phyloP scores from a whole-genome alignment of 2,888 invertebrate species.

The Tuta absoluta region DNA sequence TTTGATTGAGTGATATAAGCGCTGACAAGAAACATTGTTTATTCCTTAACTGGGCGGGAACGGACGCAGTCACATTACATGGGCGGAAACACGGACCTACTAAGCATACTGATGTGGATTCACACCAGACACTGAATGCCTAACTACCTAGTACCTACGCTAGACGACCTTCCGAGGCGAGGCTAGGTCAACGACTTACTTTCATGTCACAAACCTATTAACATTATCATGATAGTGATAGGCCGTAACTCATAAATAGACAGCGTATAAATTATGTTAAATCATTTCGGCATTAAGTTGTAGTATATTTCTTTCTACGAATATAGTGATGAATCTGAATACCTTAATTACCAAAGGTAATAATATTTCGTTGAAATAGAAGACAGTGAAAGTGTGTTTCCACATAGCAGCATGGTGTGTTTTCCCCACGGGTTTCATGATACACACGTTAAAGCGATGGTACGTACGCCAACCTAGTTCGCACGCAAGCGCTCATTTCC shows the following conservation, averaged over 20 bases:
- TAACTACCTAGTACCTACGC: conserved; percentile 14
- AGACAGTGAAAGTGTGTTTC: conserved; percentile 33
- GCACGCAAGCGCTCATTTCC: conserved; percentile 33
- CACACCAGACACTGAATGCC: conserved; percentile 24
- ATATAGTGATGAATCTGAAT: not conserved
- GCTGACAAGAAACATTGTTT: conserved; percentile 37
- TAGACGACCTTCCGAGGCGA: conserved; percentile 28
- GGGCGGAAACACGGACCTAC: conserved; percentile 42
- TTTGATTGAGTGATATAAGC: conserved; percentile 13
- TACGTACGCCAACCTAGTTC: conserved; percentile 30
- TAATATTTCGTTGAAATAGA: conserved; percentile 8
- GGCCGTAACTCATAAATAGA: not conserved
- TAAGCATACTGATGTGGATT: conserved; percentile 43
- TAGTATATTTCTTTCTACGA: not conserved
- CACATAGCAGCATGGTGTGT: conserved; percentile 29
- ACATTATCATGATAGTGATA: not conserved
- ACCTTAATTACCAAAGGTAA: conserved; percentile 21
- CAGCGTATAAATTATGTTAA: not conserved
- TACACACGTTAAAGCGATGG: conserved; percentile 16
- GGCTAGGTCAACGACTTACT: conserved; percentile 19
- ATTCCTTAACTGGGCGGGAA: conserved; percentile 46
- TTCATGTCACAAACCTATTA: conserved; percentile 15
- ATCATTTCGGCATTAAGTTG: not conserved
- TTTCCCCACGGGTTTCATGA: conserved; percentile 29
- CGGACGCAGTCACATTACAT: conserved; percentile 13